A percentile compares a stretch with the other conserved stretches of the same genome.
Evolutionary conservation across 1,140 invertebrate species (phyloP).

Genomic region (Ceratina japonica): DNA sequence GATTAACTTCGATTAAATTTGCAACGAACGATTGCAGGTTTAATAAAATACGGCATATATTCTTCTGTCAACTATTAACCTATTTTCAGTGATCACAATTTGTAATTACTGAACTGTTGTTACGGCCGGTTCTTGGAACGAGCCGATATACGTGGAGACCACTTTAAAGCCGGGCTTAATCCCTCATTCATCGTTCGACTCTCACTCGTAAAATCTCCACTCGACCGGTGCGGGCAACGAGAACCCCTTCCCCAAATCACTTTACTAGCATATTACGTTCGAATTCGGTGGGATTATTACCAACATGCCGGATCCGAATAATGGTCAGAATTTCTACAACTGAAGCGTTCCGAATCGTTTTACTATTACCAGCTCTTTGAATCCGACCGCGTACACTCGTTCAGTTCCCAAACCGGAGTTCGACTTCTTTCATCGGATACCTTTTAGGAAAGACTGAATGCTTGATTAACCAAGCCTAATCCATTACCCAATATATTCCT

Average conservation of each 20-base stretch:
- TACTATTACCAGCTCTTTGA: neutral
- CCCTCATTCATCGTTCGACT: too few species aligned
- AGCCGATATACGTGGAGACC: too few species aligned
- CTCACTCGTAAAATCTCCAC: slow-evolving; percentile 1
- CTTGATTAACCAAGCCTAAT: too few species aligned
- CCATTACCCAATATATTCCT: neutral
- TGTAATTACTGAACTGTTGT: neutral
- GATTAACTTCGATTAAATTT: too few species aligned
- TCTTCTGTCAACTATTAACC: neutral
- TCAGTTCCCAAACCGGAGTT: too few species aligned
- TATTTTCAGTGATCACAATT: neutral
- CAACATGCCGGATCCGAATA: neutral
- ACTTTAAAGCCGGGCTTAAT: neutral
- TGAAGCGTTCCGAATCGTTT: neutral
- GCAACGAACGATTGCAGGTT: too few species aligned
- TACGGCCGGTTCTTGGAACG: neutral
- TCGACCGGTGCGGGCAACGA: neutral
- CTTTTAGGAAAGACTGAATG: too few species aligned
- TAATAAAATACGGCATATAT: too few species aligned
- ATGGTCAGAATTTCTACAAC: neutral
- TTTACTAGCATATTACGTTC: neutral
- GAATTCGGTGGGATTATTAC: neutral
- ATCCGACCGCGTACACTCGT: neutral
- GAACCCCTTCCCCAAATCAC: neutral
- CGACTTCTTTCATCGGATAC: too few species aligned